These are phyloP conservation scores for Pseudochirops cupreus DNA, from an alignment of 2,797 vertebrate species.

Conservation along the genomic window DNA sequence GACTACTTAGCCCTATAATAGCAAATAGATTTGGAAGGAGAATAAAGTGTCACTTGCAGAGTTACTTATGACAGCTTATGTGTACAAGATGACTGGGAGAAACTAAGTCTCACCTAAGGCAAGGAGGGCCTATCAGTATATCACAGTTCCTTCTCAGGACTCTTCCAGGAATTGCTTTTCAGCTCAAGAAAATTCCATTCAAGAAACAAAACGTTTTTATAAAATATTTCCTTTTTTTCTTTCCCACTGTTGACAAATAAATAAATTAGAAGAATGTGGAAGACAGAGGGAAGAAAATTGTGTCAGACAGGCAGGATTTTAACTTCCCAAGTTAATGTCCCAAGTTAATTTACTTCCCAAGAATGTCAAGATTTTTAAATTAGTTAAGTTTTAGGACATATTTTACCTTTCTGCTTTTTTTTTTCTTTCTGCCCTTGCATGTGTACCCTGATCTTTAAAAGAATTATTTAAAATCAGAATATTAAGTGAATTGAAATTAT, in stretches of 20 bases:
- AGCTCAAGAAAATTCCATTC: conserved; percentile 13
- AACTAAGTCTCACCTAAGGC: neutral
- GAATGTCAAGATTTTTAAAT: neutral
- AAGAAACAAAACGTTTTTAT: conserved; percentile 12
- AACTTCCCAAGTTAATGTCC: neutral
- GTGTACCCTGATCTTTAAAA: neutral
- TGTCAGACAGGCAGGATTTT: neutral
- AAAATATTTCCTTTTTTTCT: conserved; percentile 7
- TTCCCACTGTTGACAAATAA: neutral
- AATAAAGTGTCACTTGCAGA: neutral
- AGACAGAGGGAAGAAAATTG: neutral
- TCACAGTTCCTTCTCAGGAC: neutral
- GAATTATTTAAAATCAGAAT: neutral
- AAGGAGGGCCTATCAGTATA: neutral
- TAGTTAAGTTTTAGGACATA: neutral
- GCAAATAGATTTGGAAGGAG: neutral
- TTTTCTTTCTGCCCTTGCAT: neutral
- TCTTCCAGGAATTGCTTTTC: neutral
- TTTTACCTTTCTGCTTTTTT: neutral
- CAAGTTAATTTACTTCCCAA: neutral
- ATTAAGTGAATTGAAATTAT: neutral
- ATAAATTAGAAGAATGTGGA: neutral
- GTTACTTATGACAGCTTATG: neutral
- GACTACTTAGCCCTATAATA: neutral
- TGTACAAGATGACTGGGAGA: neutral